Evolutionary conservation across 2,113 vertebrate species (phyloP).

Genomic region (Dromiciops gliroides): DNA sequence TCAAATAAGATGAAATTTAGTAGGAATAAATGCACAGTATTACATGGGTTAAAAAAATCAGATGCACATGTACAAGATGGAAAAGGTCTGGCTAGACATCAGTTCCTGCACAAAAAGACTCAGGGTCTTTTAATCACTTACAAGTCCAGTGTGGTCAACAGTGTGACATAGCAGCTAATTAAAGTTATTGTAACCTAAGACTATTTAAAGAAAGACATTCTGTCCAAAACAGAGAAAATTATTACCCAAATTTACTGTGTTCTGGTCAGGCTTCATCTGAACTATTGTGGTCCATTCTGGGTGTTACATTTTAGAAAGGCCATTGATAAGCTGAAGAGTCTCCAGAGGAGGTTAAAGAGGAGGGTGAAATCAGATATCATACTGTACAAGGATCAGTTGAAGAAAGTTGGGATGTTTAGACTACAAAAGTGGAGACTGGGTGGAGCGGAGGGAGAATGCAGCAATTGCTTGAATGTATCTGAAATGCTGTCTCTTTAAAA

Average conservation of each 20-base stretch:
- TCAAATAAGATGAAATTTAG: neutral
- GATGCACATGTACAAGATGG: neutral
- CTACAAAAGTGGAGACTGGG: neutral
- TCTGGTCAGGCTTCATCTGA: neutral
- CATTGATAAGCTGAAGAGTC: neutral
- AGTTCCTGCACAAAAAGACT: neutral
- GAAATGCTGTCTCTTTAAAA: neutral
- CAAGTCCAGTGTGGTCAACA: neutral
- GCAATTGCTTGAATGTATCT: neutral
- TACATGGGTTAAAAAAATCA: neutral
- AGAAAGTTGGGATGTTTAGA: neutral
- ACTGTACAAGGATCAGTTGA: neutral
- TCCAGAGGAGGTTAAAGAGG: neutral
- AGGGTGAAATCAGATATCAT: neutral
- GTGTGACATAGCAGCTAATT: neutral
- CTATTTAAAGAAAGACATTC: neutral
- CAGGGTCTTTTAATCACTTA: neutral
- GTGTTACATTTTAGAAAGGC: neutral
- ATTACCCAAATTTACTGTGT: neutral
- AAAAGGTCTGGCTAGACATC: neutral
- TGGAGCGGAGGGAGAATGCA: neutral
- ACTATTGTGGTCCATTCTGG: neutral
- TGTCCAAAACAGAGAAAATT: neutral
- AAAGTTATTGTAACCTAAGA: neutral
- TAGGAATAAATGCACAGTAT: neutral